Conservation (phyloP, 1,140 invertebrate species). For the Zaprionus taronus region DNA sequence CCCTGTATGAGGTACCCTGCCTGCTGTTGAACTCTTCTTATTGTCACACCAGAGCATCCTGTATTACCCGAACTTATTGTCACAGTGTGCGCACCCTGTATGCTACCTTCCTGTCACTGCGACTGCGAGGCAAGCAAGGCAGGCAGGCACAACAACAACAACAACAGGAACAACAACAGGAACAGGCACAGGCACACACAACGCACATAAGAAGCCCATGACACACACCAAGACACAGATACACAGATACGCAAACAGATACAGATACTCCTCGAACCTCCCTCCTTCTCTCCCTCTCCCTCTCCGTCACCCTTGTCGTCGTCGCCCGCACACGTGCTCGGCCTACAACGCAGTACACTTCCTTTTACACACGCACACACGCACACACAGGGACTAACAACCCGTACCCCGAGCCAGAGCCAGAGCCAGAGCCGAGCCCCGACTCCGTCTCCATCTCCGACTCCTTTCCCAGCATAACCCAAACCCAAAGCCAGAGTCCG, state of each 20-base stretch:
- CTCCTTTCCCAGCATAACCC: constrained; percentile 16
- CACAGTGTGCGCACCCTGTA: not conserved
- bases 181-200: constrained; percentile 69
- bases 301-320: constrained; percentile 11
- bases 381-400: constrained; percentile 39
- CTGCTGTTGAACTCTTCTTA: not conserved
- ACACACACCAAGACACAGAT: constrained; percentile 72
- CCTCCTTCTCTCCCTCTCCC: constrained; percentile 35
- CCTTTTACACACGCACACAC: constrained; percentile 66
- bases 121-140: constrained; percentile 3
- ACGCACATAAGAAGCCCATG: constrained; percentile 62
- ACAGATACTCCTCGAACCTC: constrained; percentile 74
- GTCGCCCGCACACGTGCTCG: constrained; percentile 51
- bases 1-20: not conserved
- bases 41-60: not conserved
- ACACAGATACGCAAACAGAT: constrained; percentile 79
- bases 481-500: constrained; percentile 67
- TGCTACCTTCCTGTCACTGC: not conserved
- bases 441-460: not conserved
- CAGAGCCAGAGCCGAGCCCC: constrained; percentile 18
- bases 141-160: constrained; percentile 1
- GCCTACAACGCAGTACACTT: constrained; percentile 78
- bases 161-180: constrained; percentile 26
- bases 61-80: not conserved
- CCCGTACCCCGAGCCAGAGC: constrained; percentile 24